Evolutionary conservation across 2,888 invertebrate species (phyloP), one percentile per base, ranked within the genome.

Genomic region (Pollenia angustigena): DNA sequence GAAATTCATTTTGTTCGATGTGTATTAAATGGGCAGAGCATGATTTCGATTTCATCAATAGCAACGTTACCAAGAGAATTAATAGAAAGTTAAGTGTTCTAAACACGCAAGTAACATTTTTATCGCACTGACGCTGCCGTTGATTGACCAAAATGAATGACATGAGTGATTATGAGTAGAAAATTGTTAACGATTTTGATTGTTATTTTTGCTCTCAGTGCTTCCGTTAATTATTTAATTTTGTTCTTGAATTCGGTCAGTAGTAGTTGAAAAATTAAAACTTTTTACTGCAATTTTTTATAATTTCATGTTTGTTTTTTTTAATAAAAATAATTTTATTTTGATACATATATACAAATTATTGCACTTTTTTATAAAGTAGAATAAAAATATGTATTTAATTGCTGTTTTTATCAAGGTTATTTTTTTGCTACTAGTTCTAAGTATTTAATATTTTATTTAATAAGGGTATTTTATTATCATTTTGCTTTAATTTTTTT

Each of bases 1-100:
- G 91, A 88, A 91, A 92, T 80, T 90, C 91, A 72, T 90, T 90
- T 42, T 92, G 90, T 82, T 92, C 91, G 76, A 92, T 90, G 64
- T 91, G 92, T 89, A 92, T 91, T 68, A 89, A 90, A 87, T 92
- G 92, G 60, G 90, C 89, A 32, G n/a, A 54, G 72, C 78, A 81
- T 23, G 54, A 18, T 44, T 64, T 74, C 46, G 60, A 58, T 60
- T 74, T 56, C 14, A 80, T 66, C 12, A 40, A 50, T 54, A 44
- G 32, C 2, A 50, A 12, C 12, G 52, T 52, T 6, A 54, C 56
- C 2, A 4, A 66, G n/a, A 79, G 32, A 40, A 12, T 60, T 79
- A 68, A 46, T 12, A 72, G 66, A 66, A 83, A 76, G 52, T 68
- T n/a, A 2, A 72, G 40, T 42, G 42, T 48, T 66, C 71, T 66